These are phyloP conservation scores for Drosophila ogumai DNA, from an alignment of 1,140 invertebrate species.

Conservation along the genomic window DNA sequence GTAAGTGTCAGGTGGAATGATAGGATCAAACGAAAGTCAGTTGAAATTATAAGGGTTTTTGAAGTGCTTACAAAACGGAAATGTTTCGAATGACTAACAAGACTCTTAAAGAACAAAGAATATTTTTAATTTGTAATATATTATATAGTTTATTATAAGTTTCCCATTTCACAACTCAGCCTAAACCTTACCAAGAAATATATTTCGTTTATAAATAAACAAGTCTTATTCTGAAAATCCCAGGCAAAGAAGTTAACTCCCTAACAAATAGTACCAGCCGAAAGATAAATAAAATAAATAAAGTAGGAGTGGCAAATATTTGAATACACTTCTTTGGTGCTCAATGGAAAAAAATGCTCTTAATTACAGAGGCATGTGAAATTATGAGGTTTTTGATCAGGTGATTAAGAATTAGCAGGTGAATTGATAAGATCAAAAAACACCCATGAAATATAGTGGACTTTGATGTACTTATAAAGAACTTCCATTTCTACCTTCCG, in stretches of 20 bases:
- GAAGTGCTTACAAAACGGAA: background rate
- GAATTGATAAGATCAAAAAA: conserved; percentile 9
- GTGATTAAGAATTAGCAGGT: background rate
- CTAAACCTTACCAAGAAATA: background rate
- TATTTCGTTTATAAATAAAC: conserved; percentile 5
- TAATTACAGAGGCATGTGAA: conserved; percentile 13
- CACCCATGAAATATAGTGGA: background rate
- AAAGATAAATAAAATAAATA: conserved; percentile 8
- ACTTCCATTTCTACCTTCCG: background rate
- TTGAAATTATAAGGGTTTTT: background rate
- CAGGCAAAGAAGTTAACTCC: conserved; percentile 3
- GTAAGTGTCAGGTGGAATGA: conserved; percentile 17
- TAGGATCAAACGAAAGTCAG: conserved; percentile 13
- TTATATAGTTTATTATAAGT: no score
- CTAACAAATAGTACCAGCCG: background rate
- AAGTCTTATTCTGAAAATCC: background rate
- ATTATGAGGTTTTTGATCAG: background rate
- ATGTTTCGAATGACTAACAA: conserved; percentile 1
- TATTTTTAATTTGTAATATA: background rate
- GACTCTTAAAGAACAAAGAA: background rate
- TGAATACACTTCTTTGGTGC: conserved; percentile 6
- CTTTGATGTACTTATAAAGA: background rate
- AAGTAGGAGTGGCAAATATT: background rate
- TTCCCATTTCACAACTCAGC: background rate
- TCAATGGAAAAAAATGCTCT: background rate